phyloP scores from a whole-genome alignment of 2,113 vertebrate species.

The Pedetes capensis region DNA sequence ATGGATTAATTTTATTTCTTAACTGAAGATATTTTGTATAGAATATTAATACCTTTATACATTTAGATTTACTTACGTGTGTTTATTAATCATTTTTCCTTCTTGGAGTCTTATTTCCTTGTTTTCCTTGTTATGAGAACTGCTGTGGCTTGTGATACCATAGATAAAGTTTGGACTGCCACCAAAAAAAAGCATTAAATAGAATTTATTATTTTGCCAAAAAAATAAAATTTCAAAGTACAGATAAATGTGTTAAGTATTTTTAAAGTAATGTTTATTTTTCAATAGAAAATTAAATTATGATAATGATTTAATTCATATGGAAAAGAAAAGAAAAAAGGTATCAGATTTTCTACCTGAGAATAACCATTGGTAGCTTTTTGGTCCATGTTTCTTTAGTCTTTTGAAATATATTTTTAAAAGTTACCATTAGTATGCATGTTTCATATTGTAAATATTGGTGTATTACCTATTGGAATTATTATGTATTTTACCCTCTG shows the following conservation, averaged over 20 bases:
- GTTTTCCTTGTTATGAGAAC: not conserved
- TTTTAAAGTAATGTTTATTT: not conserved
- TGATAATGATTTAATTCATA: not conserved
- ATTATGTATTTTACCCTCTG: not conserved
- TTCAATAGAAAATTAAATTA: not conserved
- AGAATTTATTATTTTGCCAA: accelerated
- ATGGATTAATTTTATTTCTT: not conserved
- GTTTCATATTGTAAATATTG: not conserved
- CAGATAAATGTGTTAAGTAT: not conserved
- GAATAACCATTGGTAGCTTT: not conserved
- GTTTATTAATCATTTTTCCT: conserved; percentile 4
- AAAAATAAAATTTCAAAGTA: not conserved
- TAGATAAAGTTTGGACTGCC: not conserved
- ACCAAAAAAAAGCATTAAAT: not conserved
- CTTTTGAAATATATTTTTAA: not conserved
- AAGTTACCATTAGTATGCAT: conserved; percentile 5
- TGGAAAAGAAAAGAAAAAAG: not conserved
- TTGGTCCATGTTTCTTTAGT: conserved; percentile 1
- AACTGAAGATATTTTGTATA: not conserved
- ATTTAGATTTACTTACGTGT: not conserved
- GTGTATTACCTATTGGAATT: not conserved
- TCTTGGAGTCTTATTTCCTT: not conserved
- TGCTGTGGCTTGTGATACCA: not conserved
- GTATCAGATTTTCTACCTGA: not conserved
- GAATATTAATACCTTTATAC: not conserved